Evolutionary conservation across 2,113 vertebrate species (phyloP), one percentile per base, ranked within the genome.

Genomic region (Gobiocypris rarus): DNA sequence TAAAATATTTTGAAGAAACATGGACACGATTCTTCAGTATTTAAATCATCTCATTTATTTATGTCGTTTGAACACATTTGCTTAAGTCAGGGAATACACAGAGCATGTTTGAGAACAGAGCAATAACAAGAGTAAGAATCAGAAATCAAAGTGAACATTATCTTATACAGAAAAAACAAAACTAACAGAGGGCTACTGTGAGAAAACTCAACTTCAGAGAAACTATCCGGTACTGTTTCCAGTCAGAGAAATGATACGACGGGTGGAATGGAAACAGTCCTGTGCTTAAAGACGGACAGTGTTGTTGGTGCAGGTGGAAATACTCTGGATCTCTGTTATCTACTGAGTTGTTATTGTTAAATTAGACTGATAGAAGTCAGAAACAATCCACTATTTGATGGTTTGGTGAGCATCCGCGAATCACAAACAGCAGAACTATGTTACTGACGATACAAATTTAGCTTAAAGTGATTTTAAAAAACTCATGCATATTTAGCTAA

Each of bases 61-160:
- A 84, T 89, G 93, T 93, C 90, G 93, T 91, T 83, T 91, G 89
- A 93, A 92, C 92, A 94, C 92, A 91, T 93, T 89, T 88, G 89
- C 74, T 93, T 92, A 94, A 93, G 91, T 93, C 87, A 91, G 91
- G 92, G 93, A 93, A 94, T 90, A 92, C 90, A 89, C 91, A 91
- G 76, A 93, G 89, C 92, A 93, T 81, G 83, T 88, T 91, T 91
- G 91, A 92, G 90, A 92, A 93, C 88, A 91, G 88, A 93, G 91
- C 91, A 91, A 90, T 92, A 91, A 93, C 92, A 92, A 93, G 89
- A 81, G 4, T 81, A 90, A 91, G 90, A 92, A 92, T 89, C 52
- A 91, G 90, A 93, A 90, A 85, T 91, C 89, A 87, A 90, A 89
- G 89, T 91, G 88, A 85, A 86, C 88, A 91, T 89, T 84, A 86